phyloP scores from a whole-genome alignment of 2,113 vertebrate genomes.

The Centropus bengalensis region DNA sequence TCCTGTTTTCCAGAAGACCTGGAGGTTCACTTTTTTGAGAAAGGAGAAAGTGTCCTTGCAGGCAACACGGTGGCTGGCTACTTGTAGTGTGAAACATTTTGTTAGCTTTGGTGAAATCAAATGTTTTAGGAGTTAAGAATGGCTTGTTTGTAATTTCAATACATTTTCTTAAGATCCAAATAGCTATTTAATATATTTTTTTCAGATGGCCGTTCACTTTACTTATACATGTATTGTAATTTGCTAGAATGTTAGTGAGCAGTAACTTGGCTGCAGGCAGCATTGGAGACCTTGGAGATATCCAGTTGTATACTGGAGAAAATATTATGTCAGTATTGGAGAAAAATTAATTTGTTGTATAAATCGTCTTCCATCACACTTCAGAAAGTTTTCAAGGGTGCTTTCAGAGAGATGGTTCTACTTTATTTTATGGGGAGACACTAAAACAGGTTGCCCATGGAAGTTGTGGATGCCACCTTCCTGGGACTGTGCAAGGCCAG shows the following conservation, averaged over 20 bases:
- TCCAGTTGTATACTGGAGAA: background rate
- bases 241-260: background rate
- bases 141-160: background rate
- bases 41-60: background rate
- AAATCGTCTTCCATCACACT: background rate
- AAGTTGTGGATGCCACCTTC: too few species aligned
- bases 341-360: background rate
- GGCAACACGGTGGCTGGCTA: background rate
- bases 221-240: background rate
- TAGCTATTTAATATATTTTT: background rate
- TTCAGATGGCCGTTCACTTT: background rate
- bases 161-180: background rate
- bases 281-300: background rate
- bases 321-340: background rate
- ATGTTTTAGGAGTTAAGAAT: background rate
- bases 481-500: too few species aligned
- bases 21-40: constrained; percentile 36
- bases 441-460: too few species aligned
- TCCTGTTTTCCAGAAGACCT: constrained; percentile 30
- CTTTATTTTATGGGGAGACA: background rate
- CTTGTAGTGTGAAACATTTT: background rate
- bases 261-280: background rate
- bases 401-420: background rate
- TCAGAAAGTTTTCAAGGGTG: background rate
- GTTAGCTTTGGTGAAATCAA: background rate